Base-by-base conservation (phyloP, 2,113 vertebrate genomes). In the Sander vitreus region DNA sequence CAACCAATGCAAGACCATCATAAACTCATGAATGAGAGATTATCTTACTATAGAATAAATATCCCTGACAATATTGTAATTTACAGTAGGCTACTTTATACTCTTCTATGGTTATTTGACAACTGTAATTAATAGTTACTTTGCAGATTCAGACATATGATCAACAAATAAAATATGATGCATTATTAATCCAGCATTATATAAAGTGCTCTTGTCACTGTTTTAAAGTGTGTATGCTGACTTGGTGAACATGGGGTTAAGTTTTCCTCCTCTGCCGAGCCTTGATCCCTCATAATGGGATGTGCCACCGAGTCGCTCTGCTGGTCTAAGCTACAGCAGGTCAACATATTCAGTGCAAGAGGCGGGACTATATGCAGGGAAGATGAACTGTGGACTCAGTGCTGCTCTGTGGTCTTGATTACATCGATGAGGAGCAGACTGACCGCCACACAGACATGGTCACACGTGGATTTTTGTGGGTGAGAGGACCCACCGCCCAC, bases 271-370 rank as follows among this genome's bases (percentile, higher is more conserved):
- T 89, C 87, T 43, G 48, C 66, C 67, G 71, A 65, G 72, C 68
- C 88, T 83, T 93, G 75, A 93, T 94, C 92, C 92, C 74, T 89
- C 77, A 84, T 95, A 94, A 95, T 93, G 94, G 93, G 93, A 94
- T 95, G 92, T 93, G 93, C 87, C 90, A 81, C 88, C 80, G 86
- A 85, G 85, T 91, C 89, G 83, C 86, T 89, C 78, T 70, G 85
- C 87, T 64, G 85, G 33, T 91, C 86, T 92, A 79, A 93, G 90
- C 90, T 45, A 48, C 89, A 87, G 92, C 93, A 91, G 93, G 89
- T 94, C 93, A 90, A 83, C 89, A 81, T 74, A 88, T 85, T 90
- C 76, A 81, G 85, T 8, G 71, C 79, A 64, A 72, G 89, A 92
- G 91, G 90, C 90, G 91, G 93, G 85, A 73, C 81, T 84, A 67